A percentile compares a stretch with the other conserved stretches of the same genome.
These are phyloP conservation scores for Rhopalosiphum maidis DNA, from an alignment of 1,140 invertebrate species.

Conservation along the genomic window DNA sequence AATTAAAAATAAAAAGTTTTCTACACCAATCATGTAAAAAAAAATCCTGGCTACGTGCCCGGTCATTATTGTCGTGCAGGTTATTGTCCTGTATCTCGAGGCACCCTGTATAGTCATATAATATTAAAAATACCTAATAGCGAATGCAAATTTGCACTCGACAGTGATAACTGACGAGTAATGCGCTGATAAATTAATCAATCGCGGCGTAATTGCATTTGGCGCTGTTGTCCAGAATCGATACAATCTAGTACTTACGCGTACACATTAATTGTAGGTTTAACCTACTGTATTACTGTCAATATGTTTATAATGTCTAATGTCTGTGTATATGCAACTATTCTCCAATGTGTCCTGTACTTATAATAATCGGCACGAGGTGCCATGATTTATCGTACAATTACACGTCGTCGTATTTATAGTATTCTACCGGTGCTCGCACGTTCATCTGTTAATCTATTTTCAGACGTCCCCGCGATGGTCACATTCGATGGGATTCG, in stretches of 20 bases:
- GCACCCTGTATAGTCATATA: background rate
- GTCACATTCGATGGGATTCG: constrained; percentile 9
- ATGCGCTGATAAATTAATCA: background rate
- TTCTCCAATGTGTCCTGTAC: background rate
- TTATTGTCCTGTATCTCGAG: background rate
- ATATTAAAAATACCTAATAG: background rate
- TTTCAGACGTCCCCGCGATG: constrained; percentile 23
- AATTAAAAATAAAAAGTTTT: no score
- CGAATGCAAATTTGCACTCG: background rate
- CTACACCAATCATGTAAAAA: no score
- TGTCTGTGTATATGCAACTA: no score
- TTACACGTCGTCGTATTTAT: constrained; percentile 30
- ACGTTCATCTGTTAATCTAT: constrained; percentile 10
- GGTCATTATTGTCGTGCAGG: no score
- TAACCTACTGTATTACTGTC: no score
- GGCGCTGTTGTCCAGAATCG: background rate
- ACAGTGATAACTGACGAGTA: background rate
- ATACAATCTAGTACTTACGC: background rate
- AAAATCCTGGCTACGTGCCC: no score
- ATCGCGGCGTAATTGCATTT: background rate
- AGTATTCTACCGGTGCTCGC: constrained; percentile 49
- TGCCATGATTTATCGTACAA: background rate
- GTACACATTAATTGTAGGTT: background rate
- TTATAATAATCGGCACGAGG: background rate
- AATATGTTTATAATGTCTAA: background rate